Base-by-base conservation (phyloP, 2,888 invertebrate genomes). In the Acanthococcus lagerstroemiae region DNA sequence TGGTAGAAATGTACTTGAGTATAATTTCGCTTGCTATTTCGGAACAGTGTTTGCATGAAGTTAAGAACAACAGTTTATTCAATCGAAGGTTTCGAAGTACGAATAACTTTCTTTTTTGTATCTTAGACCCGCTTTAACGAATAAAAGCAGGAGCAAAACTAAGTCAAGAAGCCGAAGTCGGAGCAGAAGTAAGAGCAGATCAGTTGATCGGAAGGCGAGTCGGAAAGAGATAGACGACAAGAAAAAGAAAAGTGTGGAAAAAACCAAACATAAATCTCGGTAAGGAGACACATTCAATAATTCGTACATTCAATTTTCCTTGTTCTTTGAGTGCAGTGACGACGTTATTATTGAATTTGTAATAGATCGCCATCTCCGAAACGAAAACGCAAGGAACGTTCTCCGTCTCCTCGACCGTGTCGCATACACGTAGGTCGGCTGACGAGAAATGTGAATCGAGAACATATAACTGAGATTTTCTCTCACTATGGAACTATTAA, bases 401-500 rank as follows among this genome's bases (percentile, higher is more conserved):
- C 94, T 0, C 91, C 94, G 0, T 88, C 90, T 1, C 95, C 95
- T 0, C 84, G 90, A 46, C 93, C 95, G 0, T 88, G 89, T 0
- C 89, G 95, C 74, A 93, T 97, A 73, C 95, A 96, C 75, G 88
- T 97, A 68, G 95, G 95, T 0, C 84, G 90, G 9, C 79, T 97
- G 68, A 95, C 95, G 0, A 80, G 94, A 24, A 97, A 97, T 74
- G 92, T 97, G 1, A 89, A 87, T 68, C 88, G 88, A 73, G 94
- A 93, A 1, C 95, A 95, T 75, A 82, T 95, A 50, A 78, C 83
- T 70, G 95, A 95, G 77, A 95, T 95, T 73, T 95, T 95, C 75
- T 84, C 88, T n/a, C 84, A 85, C 7, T 92, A 90, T 73, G 92
- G 92, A 15, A 82, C 82, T 61, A 85, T 97, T 1, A 94, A 94